phyloP scores from a whole-genome alignment of 2,888 invertebrate genomes.

The Herminia tarsipennalis region DNA sequence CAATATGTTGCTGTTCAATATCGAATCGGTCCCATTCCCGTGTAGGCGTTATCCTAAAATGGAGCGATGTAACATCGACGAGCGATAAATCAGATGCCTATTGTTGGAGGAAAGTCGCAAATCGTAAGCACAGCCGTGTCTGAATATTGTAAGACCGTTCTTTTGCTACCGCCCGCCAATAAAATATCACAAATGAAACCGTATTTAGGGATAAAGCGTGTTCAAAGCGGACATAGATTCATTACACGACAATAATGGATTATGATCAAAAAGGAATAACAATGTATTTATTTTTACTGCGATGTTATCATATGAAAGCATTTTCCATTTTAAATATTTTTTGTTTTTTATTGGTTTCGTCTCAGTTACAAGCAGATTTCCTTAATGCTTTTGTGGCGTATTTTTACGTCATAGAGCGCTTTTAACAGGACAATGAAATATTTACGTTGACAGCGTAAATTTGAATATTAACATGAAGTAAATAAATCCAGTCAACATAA shows the following conservation, averaged over 20 bases:
- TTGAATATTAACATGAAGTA: too few relatives aligned
- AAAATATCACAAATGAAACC: conserved; percentile 46
- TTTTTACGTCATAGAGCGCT: too few relatives aligned
- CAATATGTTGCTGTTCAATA: conserved; percentile 50
- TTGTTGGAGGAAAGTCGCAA: conserved; percentile 64
- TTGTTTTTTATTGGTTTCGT: not conserved
- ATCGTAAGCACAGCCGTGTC: conserved; percentile 58
- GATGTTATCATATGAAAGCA: not conserved
- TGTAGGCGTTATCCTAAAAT: conserved; percentile 60
- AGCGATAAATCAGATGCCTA: conserved; percentile 66
- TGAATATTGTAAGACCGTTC: conserved; percentile 50
- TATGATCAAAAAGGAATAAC: conserved; percentile 22
- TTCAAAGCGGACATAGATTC: conserved; percentile 26
- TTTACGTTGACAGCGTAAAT: too few relatives aligned
- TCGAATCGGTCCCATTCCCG: conserved; percentile 50
- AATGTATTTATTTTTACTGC: conserved; percentile 13
- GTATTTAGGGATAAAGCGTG: conserved; percentile 28
- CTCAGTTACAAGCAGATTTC: too few relatives aligned
- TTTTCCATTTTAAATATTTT: not conserved
- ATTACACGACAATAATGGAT: conserved; percentile 36
- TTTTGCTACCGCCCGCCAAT: conserved; percentile 44
- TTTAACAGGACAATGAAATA: too few relatives aligned
- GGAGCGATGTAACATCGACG: conserved; percentile 57
- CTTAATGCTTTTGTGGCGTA: too few relatives aligned
- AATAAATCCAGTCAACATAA: too few relatives aligned